Percentiles rank a stretch among this genome's conserved stretches.
Evolutionary conservation across 2,113 vertebrate species (phyloP).

Genomic region (Diglossa brunneiventris): DNA sequence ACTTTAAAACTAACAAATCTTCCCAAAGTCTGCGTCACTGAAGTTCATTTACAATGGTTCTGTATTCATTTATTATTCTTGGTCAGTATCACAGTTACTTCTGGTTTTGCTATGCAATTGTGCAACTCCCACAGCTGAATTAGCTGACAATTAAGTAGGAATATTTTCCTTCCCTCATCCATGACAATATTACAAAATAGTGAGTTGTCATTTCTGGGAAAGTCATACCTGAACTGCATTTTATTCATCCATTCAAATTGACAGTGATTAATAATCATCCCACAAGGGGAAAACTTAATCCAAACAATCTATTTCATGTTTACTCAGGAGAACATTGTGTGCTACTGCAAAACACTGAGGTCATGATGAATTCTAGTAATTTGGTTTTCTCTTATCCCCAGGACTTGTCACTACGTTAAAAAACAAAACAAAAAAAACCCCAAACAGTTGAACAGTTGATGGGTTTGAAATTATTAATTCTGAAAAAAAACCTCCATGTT

Average conservation of each 20-base stretch:
- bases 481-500: neutral
- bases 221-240: neutral
- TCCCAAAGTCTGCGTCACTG: neutral
- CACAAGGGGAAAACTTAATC: neutral
- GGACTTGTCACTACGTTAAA: neutral
- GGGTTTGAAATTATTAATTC: neutral
- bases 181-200: neutral
- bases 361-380: neutral
- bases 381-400: neutral
- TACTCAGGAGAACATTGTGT: neutral
- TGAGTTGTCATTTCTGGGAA: neutral
- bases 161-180: neutral
- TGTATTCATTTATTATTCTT: neutral
- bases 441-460: neutral
- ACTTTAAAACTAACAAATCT: neutral
- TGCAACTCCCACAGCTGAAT: neutral
- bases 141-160: neutral
- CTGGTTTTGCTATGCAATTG: rapidly evolving
- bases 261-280: conserved; percentile 3
- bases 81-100: neutral
- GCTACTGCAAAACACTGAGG: neutral
- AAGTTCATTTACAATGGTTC: neutral
- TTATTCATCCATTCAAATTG: neutral
- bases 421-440: neutral
- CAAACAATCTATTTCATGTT: neutral